A percentile compares a stretch with the other conserved stretches of the same genome.
Evolutionary conservation across 2,888 invertebrate species (phyloP).

Genomic region (Rutpela maculata): DNA sequence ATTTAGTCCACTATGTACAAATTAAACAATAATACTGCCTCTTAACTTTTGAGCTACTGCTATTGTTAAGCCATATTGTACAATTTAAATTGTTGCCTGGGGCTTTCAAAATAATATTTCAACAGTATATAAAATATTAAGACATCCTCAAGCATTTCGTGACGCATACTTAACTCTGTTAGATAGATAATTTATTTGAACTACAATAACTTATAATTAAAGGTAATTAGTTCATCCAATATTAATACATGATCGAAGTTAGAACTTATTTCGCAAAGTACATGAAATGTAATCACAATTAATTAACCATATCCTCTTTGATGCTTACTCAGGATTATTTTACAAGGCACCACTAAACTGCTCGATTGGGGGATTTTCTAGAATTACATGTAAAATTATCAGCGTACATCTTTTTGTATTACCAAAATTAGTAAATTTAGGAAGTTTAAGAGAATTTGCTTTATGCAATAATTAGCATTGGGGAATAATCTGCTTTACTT

Average conservation of each 20-base stretch:
- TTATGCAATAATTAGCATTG: too few relatives aligned
- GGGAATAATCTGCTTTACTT: too few relatives aligned
- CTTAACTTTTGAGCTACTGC: slow-evolving; percentile 1
- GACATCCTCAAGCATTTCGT: not conserved
- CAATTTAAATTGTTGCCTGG: not conserved
- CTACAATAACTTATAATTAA: slow-evolving; percentile 11
- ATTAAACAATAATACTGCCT: not conserved
- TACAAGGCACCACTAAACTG: not conserved
- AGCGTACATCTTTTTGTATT: too few relatives aligned
- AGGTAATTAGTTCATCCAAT: slow-evolving; percentile 10
- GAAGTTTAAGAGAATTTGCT: too few relatives aligned
- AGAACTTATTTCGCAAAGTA: slow-evolving; percentile 7
- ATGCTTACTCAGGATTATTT: not conserved
- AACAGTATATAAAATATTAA: slow-evolving; percentile 9
- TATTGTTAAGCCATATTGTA: slow-evolving; percentile 2
- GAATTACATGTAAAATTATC: too few relatives aligned
- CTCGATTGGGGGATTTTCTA: too few relatives aligned
- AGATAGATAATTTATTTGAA: slow-evolving; percentile 5
- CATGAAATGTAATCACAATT: not conserved
- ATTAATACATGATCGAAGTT: slow-evolving; percentile 2
- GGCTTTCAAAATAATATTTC: slow-evolving; percentile 4
- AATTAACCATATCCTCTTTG: not conserved
- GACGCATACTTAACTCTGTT: not conserved
- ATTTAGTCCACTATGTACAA: not conserved
- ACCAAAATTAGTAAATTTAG: too few relatives aligned